Evolutionary conservation across 2,113 vertebrate species (phyloP), one percentile per base, ranked within the genome.

Genomic region (Orycteropus afer): DNA sequence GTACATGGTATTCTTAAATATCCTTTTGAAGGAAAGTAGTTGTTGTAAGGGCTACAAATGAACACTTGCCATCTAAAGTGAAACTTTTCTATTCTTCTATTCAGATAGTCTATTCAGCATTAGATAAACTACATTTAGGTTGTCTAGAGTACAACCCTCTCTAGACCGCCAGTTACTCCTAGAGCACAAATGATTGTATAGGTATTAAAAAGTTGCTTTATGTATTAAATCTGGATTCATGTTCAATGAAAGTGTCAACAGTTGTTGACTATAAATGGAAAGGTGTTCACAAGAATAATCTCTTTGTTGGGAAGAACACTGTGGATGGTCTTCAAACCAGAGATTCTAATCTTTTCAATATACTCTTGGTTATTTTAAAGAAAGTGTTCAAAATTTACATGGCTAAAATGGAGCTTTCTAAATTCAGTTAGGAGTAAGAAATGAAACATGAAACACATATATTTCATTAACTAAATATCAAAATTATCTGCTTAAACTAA

Each of bases 1-100:
- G 91, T 81, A 89, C 85, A 71, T 1, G 25, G 45, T 94, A 63
- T 95, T 71, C 95, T 95, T 80, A 94, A 94, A 91, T 25, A 90
- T n/a, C 27, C 73, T 92, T 76, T 90, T 67, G 71, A 12, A 49
- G 45, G 63, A 37, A 87, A 93, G 81, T 22, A 12, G 57, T 8
- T 17, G 73, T 67, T 93, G 32, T 27, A 42, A 83, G 90, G n/a
- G 2, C 32, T 49, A 18, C 13, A 76, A 22, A 7, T 83, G 17
- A 61, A 37, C 73, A 69, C 14, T 49, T 89, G 45, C 17, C n/a
- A 71, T 25, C 23, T 57, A 81, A 91, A 73, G 37, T 65, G 71
- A 67, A 84, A 76, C n/a, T 23, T 86, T 77, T 65, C 53, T 14
- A n/a, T 83, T 91, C 45, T 85, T 84, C 71, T n/a, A n/a, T n/a